Base-by-base conservation (phyloP, 2,888 invertebrate species). In the Dendrolimus pini region DNA sequence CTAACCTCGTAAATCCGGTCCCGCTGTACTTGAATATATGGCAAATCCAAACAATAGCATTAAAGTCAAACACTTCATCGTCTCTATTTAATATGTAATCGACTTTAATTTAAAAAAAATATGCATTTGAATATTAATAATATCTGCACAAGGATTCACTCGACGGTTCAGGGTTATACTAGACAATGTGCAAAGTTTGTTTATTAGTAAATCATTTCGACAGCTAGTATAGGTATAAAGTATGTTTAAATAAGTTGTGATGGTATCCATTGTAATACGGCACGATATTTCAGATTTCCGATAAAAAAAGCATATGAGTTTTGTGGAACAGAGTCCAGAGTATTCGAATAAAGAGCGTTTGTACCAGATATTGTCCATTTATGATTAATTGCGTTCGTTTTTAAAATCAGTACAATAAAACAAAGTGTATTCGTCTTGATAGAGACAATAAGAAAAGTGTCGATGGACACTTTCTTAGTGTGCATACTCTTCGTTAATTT, bases 21-120 rank as follows among this genome's bases (percentile, higher is more conserved):
- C 47, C 9, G 47, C 12, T 47, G 47, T 9, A 12, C 47, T 47
- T 47, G 47, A 47, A 10, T 10, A 65, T 59, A 59, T 55, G 60
- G 61, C 52, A 53, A 60, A 56, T 58, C 18, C 56, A 57, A 58
- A 13, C 7, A 54, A 56, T 7, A 10, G 8, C 12, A 55, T 10
- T 10, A 12, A 12, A 54, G 54, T 52, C 54, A 47, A 47, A 9
- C 47, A 47, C 9, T 47, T 47, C 9, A 47, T 47, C 9, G 8
- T 47, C 12, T 10, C 2, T 10, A 47, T 47, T 47, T 47, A 30
- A 47, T 8, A 30, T 30, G 30, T 18, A 18, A 18, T 30, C 3
- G 30, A 47, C 47, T 47, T 47, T 30, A 30, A 47, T 47, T 47
- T 2, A 8, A 12, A 47, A 47, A 10, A 47, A 47, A 10, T 47